Percentiles rank a stretch among this genome's conserved stretches.
phyloP scores from a whole-genome alignment of 2,888 invertebrate species.

The Iselma pallidipennis region DNA sequence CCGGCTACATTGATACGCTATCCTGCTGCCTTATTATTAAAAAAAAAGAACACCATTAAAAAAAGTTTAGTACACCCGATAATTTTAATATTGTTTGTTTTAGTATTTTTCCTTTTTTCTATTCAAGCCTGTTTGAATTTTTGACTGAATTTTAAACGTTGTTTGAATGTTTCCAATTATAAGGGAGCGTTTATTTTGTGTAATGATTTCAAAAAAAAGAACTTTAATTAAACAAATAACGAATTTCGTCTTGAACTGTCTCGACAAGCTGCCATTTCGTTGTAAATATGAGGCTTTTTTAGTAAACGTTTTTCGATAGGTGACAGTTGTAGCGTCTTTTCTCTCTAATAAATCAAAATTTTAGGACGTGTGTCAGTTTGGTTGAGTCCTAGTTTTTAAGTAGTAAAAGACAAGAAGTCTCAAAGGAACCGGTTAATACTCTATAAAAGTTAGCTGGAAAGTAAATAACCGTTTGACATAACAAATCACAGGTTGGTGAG shows the following conservation, averaged over 20 bases:
- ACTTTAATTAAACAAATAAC: no score
- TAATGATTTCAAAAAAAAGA: no score
- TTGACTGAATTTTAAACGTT: constrained; percentile 34
- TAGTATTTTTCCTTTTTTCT: constrained; percentile 38
- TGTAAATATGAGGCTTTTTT: background rate
- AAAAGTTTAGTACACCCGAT: constrained; percentile 39
- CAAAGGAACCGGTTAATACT: constrained; percentile 21
- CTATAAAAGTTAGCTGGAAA: constrained; percentile 35
- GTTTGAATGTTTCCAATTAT: constrained; percentile 30
- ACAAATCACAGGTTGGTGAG: constrained; percentile 51
- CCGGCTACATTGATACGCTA: constrained; percentile 47
- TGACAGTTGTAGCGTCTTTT: background rate
- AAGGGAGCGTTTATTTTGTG: no score
- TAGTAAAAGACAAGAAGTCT: background rate
- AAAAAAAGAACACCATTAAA: constrained; percentile 44
- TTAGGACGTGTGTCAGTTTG: background rate
- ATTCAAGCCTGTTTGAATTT: constrained; percentile 29
- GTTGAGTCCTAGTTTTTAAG: background rate
- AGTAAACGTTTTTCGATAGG: background rate
- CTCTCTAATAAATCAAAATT: background rate
- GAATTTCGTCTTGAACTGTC: background rate
- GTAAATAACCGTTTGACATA: constrained; percentile 52
- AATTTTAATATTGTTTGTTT: constrained; percentile 44
- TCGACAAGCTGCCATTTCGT: background rate
- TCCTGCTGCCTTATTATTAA: constrained; percentile 34